phyloP scores from a whole-genome alignment of 2,113 vertebrate species.

The Entomyzon cyanotis region DNA sequence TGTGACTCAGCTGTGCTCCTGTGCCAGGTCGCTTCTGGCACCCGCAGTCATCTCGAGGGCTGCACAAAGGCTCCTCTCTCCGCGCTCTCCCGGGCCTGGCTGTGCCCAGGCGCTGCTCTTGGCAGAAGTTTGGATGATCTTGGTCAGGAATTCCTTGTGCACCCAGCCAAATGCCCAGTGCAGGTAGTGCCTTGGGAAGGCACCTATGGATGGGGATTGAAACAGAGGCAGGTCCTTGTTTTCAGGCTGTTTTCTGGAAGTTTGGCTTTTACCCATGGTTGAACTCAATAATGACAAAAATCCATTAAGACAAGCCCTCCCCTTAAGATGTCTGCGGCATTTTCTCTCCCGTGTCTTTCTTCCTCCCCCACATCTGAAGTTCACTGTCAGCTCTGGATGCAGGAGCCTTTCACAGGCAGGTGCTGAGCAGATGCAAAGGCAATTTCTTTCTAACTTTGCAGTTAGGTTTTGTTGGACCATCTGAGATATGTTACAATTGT shows the following conservation, averaged over 20 bases:
- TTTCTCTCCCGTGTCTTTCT: not conserved
- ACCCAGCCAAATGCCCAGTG: accelerated
- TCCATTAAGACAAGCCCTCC: not conserved
- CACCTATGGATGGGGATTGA: not conserved
- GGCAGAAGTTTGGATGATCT: not conserved
- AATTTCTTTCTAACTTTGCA: not conserved
- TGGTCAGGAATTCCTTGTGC: not conserved
- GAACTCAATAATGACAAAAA: not conserved
- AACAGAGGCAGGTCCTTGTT: not conserved
- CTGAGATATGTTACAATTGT: not conserved
- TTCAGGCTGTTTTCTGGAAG: not conserved
- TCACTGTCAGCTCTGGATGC: not conserved
- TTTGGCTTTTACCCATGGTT: not conserved
- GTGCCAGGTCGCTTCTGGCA: slow-evolving; percentile 31
- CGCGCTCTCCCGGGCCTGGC: accelerated
- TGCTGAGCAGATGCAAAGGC: not conserved
- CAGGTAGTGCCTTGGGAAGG: not conserved
- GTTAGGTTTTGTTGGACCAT: not conserved
- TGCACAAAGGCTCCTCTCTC: not conserved
- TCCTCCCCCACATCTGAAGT: not conserved
- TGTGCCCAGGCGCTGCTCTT: accelerated
- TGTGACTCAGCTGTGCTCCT: slow-evolving; percentile 29
- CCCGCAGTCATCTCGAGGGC: not conserved
- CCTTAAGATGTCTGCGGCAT: not conserved
- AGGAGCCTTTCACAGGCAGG: not conserved